A percentile compares a stretch with the other conserved stretches of the same genome.
Evolutionary conservation across 2,888 invertebrate genomes (phyloP).

Genomic region (Idaea dimidiata): DNA sequence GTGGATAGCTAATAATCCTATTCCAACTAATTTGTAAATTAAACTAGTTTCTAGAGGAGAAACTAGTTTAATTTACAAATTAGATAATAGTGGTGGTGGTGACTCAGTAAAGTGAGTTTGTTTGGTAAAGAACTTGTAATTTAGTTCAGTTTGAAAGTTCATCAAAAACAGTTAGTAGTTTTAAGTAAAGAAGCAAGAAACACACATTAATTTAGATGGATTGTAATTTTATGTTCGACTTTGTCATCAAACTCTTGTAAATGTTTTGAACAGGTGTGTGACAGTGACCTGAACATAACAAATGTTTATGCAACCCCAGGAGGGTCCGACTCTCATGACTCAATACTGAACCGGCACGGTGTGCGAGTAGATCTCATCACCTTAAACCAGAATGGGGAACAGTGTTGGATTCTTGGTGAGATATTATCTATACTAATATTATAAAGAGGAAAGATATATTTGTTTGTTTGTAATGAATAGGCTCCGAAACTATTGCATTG

Average conservation of each 20-base stretch:
- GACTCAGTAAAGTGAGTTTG: background rate
- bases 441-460: background rate
- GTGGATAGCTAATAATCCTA: too few species aligned
- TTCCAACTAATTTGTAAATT: too few species aligned
- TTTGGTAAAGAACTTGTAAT: background rate
- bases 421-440: background rate
- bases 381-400: constrained; percentile 59
- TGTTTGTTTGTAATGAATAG: too few species aligned
- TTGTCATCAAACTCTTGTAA: background rate
- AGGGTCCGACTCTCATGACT: constrained; percentile 59
- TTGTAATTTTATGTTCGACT: background rate
- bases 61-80: too few species aligned
- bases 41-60: too few species aligned
- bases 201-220: background rate
- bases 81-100: background rate
- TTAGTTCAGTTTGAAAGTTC: too few species aligned
- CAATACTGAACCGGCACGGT: constrained; percentile 58
- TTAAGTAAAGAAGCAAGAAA: background rate
- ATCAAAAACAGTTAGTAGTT: too few species aligned
- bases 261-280: constrained; percentile 54
- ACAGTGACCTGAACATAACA: constrained; percentile 60
- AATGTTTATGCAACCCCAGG: constrained; percentile 63
- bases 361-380: constrained; percentile 62
- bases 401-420: constrained; percentile 65
- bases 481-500: too few species aligned